Evolutionary conservation across 1,140 invertebrate species (phyloP).

Genomic region (Diorhabda elongata): DNA sequence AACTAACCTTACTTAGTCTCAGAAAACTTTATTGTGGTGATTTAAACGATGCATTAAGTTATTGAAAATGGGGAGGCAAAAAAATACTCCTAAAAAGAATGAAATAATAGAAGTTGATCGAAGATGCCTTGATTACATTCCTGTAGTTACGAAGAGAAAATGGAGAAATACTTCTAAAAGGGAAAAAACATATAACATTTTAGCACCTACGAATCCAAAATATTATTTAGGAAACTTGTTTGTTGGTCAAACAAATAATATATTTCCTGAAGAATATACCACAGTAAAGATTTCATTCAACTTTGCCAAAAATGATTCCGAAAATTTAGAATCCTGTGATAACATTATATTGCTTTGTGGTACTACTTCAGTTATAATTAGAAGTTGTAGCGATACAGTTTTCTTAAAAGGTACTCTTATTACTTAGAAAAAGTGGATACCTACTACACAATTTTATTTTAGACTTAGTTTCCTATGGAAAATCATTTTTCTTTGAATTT

Average conservation of each 20-base stretch:
- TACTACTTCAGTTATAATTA: constrained; percentile 7
- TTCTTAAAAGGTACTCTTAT: constrained; percentile 12
- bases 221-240: constrained; percentile 14
- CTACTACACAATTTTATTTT: constrained; percentile 6
- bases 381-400: neutral
- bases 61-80: constrained; percentile 12
- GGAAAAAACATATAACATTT: neutral
- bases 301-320: neutral
- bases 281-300: constrained; percentile 8
- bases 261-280: constrained; percentile 7
- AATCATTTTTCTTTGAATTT: constrained; percentile 16
- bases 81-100: constrained; percentile 8
- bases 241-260: constrained; percentile 6
- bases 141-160: constrained; percentile 14
- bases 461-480: constrained; percentile 1
- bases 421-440: neutral
- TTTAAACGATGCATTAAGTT: neutral
- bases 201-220: neutral
- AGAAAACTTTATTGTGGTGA: neutral
- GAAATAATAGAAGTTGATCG: neutral
- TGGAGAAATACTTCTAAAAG: neutral
- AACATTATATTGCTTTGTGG: constrained; percentile 5
- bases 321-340: neutral
- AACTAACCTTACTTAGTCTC: too few relatives aligned
- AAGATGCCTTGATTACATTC: constrained; percentile 7